phyloP scores from a whole-genome alignment of 2,888 invertebrate genomes.

The Empis livida region DNA sequence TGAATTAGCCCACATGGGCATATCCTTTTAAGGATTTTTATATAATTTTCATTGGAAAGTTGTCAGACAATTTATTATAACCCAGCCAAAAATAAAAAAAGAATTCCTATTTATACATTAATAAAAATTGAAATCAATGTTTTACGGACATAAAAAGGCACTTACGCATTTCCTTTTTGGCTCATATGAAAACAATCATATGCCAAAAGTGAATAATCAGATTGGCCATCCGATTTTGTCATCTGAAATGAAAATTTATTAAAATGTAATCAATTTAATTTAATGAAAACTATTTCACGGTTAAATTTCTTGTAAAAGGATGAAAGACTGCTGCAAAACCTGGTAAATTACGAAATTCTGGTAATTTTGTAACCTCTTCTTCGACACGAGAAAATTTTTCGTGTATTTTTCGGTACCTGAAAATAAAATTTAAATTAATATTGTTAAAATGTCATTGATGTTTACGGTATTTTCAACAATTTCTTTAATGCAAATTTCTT shows the following conservation, averaged over 20 bases:
- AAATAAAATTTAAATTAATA: background rate
- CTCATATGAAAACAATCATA: constrained; percentile 45
- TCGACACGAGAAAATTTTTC: constrained; percentile 25
- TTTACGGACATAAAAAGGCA: background rate
- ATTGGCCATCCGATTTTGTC: constrained; percentile 20
- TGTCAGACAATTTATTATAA: too few species aligned
- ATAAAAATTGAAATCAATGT: background rate
- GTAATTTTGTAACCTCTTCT: constrained; percentile 31
- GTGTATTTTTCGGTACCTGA: constrained; percentile 14
- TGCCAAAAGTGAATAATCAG: constrained; percentile 38
- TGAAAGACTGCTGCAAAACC: constrained; percentile 43
- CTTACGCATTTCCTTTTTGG: constrained; percentile 40
- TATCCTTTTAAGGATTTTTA: too few species aligned
- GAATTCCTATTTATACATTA: background rate
- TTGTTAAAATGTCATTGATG: too few species aligned
- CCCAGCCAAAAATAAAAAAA: too few species aligned
- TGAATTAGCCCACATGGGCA: too few species aligned
- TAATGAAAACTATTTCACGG: constrained; percentile 22
- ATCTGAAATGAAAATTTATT: constrained; percentile 6
- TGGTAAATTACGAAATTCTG: constrained; percentile 36
- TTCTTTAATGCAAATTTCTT: too few species aligned
- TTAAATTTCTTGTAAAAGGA: constrained; percentile 30
- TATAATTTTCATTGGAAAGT: too few species aligned
- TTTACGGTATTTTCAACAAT: too few species aligned
- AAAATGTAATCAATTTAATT: background rate